A percentile compares a stretch with the other conserved stretches of the same genome.
These are phyloP conservation scores for Darevskia mixta DNA, from an alignment of 2,797 vertebrate species.

Conservation along the genomic window DNA sequence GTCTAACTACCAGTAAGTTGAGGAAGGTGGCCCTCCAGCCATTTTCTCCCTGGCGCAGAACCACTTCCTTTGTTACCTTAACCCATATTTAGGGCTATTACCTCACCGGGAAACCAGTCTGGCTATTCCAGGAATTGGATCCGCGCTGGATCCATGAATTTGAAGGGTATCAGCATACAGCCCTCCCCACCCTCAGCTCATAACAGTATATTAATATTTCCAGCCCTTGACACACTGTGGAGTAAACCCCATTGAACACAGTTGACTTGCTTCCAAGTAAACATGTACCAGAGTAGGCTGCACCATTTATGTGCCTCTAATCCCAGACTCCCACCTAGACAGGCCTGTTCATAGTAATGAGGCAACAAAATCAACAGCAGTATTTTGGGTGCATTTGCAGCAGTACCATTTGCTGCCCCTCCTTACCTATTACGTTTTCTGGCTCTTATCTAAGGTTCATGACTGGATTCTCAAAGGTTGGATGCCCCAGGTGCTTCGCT, in stretches of 20 bases:
- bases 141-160: too few species aligned
- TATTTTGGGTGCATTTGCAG: neutral
- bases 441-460: conserved; percentile 69
- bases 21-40: too few species aligned
- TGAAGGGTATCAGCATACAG: too few species aligned
- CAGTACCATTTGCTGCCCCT: neutral
- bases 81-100: too few species aligned
- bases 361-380: neutral
- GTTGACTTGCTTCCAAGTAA: neutral
- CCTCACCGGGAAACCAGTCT: too few species aligned
- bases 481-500: conserved; percentile 80
- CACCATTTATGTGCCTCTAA: neutral
- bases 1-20: too few species aligned
- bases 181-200: too few species aligned
- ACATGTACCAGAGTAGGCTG: neutral
- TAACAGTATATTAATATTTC: too few species aligned
- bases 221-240: neutral
- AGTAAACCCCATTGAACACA: neutral
- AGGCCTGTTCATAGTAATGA: neutral
- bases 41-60: too few species aligned
- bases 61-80: too few species aligned
- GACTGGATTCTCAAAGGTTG: conserved; percentile 75
- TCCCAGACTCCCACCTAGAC: neutral
- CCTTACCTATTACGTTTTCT: neutral
- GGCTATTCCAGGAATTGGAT: too few species aligned